A percentile compares a stretch with the other conserved stretches of the same genome.
Conservation (phyloP, 2,797 vertebrate genomes). For the Enteromius radiatus region DNA sequence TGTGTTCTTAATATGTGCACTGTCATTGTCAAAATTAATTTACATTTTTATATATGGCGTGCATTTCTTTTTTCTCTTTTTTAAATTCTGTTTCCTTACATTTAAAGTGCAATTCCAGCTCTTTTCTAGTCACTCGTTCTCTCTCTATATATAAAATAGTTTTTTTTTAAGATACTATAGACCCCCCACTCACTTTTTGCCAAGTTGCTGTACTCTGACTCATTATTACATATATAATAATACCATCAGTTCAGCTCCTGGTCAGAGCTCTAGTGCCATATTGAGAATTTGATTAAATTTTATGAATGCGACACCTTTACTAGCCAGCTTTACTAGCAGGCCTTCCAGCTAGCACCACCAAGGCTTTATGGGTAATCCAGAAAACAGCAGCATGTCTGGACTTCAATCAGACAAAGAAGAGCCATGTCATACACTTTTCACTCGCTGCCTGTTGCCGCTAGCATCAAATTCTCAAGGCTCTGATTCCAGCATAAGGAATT, state of each 20-base stretch:
- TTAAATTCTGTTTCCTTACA: neutral
- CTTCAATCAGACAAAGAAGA: conserved; percentile 15
- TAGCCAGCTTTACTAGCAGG: conserved; percentile 1
- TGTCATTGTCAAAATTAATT: neutral
- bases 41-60: neutral
- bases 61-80: neutral
- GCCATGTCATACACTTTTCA: neutral
- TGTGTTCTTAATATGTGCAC: neutral
- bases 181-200: neutral
- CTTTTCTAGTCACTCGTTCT: neutral
- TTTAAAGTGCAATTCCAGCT: neutral
- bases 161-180: neutral
- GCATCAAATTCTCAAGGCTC: conserved; percentile 1
- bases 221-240: neutral
- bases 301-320: neutral
- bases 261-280: neutral
- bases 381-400: neutral
- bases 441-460: neutral
- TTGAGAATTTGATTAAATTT: conserved; percentile 38
- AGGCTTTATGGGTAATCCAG: neutral
- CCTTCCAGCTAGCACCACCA: neutral
- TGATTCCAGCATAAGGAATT: conserved; percentile 4
- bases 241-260: neutral
- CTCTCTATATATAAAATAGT: neutral
- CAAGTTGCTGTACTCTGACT: neutral